A percentile compares a stretch with the other conserved stretches of the same genome.
Evolutionary conservation across 2,797 vertebrate species (phyloP).

Genomic region (Fundulus diaphanus): DNA sequence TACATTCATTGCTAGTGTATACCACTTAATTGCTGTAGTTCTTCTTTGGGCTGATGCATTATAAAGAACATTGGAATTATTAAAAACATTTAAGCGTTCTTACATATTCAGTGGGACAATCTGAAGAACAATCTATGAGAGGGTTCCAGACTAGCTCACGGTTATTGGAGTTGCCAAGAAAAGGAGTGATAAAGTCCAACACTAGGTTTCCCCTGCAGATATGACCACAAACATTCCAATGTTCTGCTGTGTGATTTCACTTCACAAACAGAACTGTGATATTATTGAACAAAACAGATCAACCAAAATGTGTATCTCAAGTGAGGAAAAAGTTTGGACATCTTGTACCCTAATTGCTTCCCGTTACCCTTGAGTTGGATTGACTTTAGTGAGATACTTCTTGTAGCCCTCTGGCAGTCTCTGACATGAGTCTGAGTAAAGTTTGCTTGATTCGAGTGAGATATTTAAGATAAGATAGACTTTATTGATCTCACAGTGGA

Average conservation of each 20-base stretch:
- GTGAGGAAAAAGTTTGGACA: too few relatives aligned
- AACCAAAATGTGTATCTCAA: too few relatives aligned
- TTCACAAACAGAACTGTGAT: too few relatives aligned
- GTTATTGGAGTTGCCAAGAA: neutral
- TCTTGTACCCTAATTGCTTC: too few relatives aligned
- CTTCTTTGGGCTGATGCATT: neutral
- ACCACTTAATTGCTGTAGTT: neutral
- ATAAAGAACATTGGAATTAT: neutral
- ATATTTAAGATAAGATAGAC: too few relatives aligned
- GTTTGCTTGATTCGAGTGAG: too few relatives aligned
- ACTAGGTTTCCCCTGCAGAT: neutral
- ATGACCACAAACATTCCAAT: neutral
- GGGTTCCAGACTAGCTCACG: neutral
- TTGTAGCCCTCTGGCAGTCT: too few relatives aligned
- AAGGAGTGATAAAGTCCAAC: neutral
- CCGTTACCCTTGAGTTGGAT: too few relatives aligned
- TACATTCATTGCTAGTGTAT: neutral
- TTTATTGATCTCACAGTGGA: too few relatives aligned
- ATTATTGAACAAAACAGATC: too few relatives aligned
- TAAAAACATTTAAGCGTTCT: neutral
- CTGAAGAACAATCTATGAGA: neutral
- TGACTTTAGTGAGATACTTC: too few relatives aligned
- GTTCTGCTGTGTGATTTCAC: neutral
- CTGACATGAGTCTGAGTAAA: too few relatives aligned
- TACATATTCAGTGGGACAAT: neutral